Evolutionary conservation across 2,888 invertebrate species (phyloP).

Genomic region (Acanthosepion lycidas): DNA sequence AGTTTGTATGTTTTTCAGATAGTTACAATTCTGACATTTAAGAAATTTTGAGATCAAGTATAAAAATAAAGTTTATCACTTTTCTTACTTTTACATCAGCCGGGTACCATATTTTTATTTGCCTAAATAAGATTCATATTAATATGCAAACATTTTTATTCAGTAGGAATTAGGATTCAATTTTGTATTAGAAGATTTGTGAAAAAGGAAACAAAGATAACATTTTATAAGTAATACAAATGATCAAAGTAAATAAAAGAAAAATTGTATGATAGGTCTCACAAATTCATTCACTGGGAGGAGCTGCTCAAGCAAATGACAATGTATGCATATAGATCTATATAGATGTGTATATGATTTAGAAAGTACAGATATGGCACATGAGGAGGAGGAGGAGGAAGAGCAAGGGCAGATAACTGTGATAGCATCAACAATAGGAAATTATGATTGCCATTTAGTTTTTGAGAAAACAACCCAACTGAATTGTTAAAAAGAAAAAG

Average conservation of each 20-base stretch:
- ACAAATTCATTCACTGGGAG: background rate
- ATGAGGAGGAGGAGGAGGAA: background rate
- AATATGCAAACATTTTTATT: too few relatives aligned
- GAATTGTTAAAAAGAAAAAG: background rate
- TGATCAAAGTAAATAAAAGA: background rate
- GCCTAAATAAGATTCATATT: too few relatives aligned
- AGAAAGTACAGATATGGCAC: background rate
- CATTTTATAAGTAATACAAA: background rate
- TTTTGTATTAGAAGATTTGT: too few relatives aligned
- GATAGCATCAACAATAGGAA: constrained; percentile 43
- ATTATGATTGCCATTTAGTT: background rate
- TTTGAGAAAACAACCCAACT: too few relatives aligned
- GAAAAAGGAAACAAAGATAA: too few relatives aligned
- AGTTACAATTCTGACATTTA: too few relatives aligned
- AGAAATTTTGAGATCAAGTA: too few relatives aligned
- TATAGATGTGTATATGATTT: background rate
- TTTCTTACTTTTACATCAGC: too few relatives aligned
- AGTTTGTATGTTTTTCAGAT: too few relatives aligned
- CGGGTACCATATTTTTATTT: too few relatives aligned
- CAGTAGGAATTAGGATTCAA: too few relatives aligned
- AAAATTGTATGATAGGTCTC: background rate
- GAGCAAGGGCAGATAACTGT: constrained; percentile 39
- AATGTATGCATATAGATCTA: background rate
- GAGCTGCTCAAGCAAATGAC: background rate
- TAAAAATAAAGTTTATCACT: too few relatives aligned